Percentiles rank a stretch among this genome's conserved stretches.
phyloP scores from a whole-genome alignment of 1,140 invertebrate species.

The Drosophila athabasca region DNA sequence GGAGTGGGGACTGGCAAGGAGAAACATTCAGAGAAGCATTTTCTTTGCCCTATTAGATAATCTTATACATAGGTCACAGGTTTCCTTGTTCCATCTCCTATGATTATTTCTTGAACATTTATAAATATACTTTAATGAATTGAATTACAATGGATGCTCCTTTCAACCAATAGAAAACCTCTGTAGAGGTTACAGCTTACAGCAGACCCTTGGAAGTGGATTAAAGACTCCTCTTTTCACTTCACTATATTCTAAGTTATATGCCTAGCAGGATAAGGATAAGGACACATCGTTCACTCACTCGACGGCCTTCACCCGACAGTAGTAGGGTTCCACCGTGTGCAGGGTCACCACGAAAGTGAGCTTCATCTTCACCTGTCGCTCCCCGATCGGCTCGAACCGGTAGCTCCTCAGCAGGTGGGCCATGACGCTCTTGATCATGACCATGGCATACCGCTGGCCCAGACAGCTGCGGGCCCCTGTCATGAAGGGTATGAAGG shows the following conservation, averaged over 20 bases:
- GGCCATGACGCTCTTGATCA: constrained; percentile 62
- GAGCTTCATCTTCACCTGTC: constrained; percentile 52
- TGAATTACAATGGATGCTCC: no score
- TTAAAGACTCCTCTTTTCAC: not conserved
- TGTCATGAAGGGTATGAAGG: constrained; percentile 88
- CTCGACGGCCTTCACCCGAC: constrained; percentile 46
- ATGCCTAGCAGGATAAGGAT: no score
- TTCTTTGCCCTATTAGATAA: no score
- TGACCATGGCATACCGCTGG: constrained; percentile 73
- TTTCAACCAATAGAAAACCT: no score
- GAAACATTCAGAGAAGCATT: no score
- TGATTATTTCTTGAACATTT: no score
- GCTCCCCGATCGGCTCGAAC: constrained; percentile 67
- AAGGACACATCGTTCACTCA: not conserved
- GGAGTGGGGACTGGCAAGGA: not conserved
- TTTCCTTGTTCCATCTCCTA: no score
- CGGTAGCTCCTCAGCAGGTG: constrained; percentile 62
- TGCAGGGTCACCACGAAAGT: constrained; percentile 57
- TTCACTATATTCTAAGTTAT: no score
- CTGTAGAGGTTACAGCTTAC: no score
- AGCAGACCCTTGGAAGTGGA: not conserved
- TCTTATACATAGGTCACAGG: no score
- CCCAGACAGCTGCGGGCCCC: constrained; percentile 89
- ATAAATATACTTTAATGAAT: no score
- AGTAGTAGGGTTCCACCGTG: constrained; percentile 53